A percentile compares a stretch with the other conserved stretches of the same genome.
Conservation (phyloP, 2,797 vertebrate genomes). For the Labeo calbasu region DNA sequence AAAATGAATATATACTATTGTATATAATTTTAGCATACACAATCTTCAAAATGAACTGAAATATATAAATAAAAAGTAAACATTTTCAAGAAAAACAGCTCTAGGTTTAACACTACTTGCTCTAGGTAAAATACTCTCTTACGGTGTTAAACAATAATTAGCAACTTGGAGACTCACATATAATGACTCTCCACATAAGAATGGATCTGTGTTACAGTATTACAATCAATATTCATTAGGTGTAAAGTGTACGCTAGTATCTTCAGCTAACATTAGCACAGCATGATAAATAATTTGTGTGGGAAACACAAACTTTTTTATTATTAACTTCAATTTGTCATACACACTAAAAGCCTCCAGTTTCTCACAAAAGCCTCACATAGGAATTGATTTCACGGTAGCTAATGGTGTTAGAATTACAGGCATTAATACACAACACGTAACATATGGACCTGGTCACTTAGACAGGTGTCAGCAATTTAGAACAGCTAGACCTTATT, state of each 20-base stretch:
- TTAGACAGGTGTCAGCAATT: slow-evolving; percentile 56
- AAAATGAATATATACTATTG: background rate
- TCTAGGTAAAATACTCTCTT: background rate
- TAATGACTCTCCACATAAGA: slow-evolving; percentile 25
- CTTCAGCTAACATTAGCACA: slow-evolving; percentile 29
- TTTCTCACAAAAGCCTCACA: slow-evolving; percentile 37
- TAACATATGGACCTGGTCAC: slow-evolving; percentile 56
- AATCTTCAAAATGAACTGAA: background rate
- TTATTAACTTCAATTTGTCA: slow-evolving; percentile 27
- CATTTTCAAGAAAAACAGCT: background rate
- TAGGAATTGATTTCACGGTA: slow-evolving; percentile 30
- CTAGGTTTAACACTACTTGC: background rate
- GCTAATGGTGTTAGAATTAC: slow-evolving; percentile 52
- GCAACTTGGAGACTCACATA: background rate
- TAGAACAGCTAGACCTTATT: slow-evolving; percentile 40
- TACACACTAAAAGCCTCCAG: slow-evolving; percentile 7
- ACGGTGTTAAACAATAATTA: slow-evolving; percentile 9
- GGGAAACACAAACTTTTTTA: slow-evolving; percentile 28
- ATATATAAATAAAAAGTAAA: background rate
- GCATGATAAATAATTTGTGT: slow-evolving; percentile 35
- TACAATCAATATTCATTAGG: slow-evolving; percentile 35
- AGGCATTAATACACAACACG: slow-evolving; percentile 41
- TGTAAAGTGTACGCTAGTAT: slow-evolving; percentile 11
- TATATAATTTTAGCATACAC: background rate
- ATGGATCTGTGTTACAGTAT: slow-evolving; percentile 1